These are phyloP conservation scores for Tipula unca DNA, from an alignment of 2,888 invertebrate genomes.

Conservation along the genomic window DNA sequence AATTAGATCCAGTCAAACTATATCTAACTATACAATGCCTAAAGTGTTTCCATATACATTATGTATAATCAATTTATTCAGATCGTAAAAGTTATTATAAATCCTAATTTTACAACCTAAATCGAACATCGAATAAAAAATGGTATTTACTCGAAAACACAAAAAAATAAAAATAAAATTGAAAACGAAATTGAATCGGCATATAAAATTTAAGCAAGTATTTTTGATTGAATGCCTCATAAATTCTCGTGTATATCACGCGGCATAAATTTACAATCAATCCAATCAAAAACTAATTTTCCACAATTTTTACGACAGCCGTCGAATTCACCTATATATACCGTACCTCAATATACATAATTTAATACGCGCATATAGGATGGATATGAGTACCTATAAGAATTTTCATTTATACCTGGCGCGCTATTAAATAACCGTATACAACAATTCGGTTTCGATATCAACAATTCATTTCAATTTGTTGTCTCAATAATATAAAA, in stretches of 20 bases:
- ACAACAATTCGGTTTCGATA: neutral
- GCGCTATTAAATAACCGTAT: neutral
- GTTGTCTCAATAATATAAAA: neutral
- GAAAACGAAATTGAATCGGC: neutral
- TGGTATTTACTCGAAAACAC: neutral
- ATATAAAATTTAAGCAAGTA: neutral
- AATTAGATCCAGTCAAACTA: neutral
- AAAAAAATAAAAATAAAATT: neutral
- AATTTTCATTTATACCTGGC: neutral
- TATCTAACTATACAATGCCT: too few relatives aligned
- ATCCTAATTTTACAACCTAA: neutral
- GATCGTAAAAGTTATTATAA: neutral
- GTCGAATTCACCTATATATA: neutral
- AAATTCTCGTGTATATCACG: neutral
- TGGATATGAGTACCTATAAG: neutral
- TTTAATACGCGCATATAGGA: neutral
- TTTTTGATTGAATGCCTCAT: neutral
- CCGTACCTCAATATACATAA: neutral
- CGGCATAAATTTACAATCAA: neutral
- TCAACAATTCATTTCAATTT: neutral
- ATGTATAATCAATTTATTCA: neutral
- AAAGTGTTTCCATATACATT: neutral
- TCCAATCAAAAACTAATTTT: neutral
- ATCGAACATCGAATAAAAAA: neutral
- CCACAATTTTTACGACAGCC: neutral